Conservation (phyloP, 1,140 invertebrate species). For the Aphis gossypii region DNA sequence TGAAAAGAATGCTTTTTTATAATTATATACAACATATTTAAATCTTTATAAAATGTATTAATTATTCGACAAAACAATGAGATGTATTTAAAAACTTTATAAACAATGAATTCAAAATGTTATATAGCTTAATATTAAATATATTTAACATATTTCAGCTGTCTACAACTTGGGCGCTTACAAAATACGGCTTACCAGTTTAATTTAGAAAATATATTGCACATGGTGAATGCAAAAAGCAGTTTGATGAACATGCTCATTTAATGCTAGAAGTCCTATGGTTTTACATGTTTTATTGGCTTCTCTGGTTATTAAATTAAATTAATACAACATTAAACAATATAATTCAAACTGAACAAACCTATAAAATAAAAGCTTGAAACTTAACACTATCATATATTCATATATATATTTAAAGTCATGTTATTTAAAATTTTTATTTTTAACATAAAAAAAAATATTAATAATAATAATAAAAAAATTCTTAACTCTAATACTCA, state of each 20-base stretch:
- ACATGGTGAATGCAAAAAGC: conserved; percentile 14
- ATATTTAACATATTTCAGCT: conserved; percentile 12
- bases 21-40: conserved; percentile 10
- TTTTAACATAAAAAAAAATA: conserved; percentile 46
- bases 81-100: conserved; percentile 27
- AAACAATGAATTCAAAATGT: conserved; percentile 13
- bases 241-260: conserved; percentile 20
- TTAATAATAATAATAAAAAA: conserved; percentile 41
- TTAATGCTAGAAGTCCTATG: not conserved
- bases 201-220: conserved; percentile 41
- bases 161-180: not conserved
- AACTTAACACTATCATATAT: conserved; percentile 40
- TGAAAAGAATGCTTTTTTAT: not conserved
- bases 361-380: conserved; percentile 46
- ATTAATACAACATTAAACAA: conserved; percentile 43
- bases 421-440: conserved; percentile 42
- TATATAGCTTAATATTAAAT: conserved; percentile 36
- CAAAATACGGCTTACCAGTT: not conserved
- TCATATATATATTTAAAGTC: not conserved
- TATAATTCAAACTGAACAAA: conserved; percentile 46
- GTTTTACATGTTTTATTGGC: not conserved
- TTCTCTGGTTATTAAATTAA: conserved; percentile 14
- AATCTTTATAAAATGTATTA: conserved; percentile 39
- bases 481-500: conserved; percentile 20
- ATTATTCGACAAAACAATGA: conserved; percentile 12